Evolutionary conservation across 37 sponge, comb jelly and placozoan species (phyloP), one percentile per base, ranked within the genome.

Genomic region (Halichondria panicea): DNA sequence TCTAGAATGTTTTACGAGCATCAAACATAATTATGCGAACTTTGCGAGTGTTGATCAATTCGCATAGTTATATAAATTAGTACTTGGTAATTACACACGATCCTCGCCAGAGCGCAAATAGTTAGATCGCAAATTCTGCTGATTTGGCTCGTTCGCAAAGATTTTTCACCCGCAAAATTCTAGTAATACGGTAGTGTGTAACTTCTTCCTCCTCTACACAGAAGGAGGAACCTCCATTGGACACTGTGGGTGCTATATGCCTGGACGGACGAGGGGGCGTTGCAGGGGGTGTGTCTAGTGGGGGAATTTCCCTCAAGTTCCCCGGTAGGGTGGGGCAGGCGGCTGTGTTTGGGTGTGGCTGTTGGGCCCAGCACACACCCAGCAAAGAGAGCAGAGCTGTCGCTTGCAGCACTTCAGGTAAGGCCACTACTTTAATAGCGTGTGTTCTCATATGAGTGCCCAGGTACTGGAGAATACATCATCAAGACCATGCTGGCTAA

Each of bases 261-360:
- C 54, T 90, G 46, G 86, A 85, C 41, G 19, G 38, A 19, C 25
- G 41, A 31, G 91, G 91, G 35, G 44, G 44, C 19, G 76, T 81
- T 57, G 76, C 82, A 56, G 86, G 78, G 32, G 87, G 76, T 8
- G 81, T 81, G 41, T 84, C 86, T 53, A 90, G 91, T 85, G 91
- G 91, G n/a, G 91, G 91, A 12, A 81, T 90, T 5, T 85, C 91
- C 24, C 72, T 90, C 53, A 90, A 90, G 64, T 84, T 75, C 55
- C 91, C 91, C 27, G 91, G 91, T 40, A 85, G 91, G 65, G 66
- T 90, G 27, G 91, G 91, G 5, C 91, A 90, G 86, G 86, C 91
- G 13, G 86, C 86, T 19, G 41, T 71, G 41, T 90, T 74, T 85
- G 91, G 91, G 3, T 90, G 82, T 81, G 91, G 91, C 27, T 90